These are phyloP conservation scores for Brachymystax lenok DNA, from an alignment of 2,797 vertebrate genomes.

Conservation along the genomic window DNA sequence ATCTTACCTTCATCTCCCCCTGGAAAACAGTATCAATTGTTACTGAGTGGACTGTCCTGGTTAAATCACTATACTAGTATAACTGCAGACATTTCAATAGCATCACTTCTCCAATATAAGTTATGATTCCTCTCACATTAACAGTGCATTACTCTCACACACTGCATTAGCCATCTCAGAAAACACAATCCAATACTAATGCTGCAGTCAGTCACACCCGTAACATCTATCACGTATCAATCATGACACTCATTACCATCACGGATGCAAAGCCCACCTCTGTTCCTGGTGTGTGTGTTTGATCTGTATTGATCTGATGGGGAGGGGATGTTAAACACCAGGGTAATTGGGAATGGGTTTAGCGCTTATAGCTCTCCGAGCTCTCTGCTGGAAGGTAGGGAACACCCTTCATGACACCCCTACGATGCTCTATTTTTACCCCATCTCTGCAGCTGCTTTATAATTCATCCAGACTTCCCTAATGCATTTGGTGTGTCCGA, in stretches of 20 bases:
- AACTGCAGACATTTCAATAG: neutral
- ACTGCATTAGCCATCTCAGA: neutral
- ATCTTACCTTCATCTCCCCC: neutral
- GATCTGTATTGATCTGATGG: neutral
- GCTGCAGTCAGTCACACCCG: neutral
- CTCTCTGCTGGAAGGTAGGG: neutral
- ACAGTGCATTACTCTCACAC: neutral
- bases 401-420: conserved; percentile 11
- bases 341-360: neutral
- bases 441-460: conserved; percentile 36
- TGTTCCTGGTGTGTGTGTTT: neutral
- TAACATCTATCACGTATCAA: neutral
- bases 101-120: neutral
- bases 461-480: conserved; percentile 39
- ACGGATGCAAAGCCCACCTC: neutral
- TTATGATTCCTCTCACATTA: neutral
- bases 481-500: conserved; percentile 36
- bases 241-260: neutral
- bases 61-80: neutral
- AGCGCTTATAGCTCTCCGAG: neutral
- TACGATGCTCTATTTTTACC: conserved; percentile 43
- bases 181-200: neutral
- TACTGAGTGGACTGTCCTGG: neutral
- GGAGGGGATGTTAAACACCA: neutral
- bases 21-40: neutral